Evolutionary conservation across 2,888 invertebrate genomes (phyloP), one percentile per base, ranked within the genome.

Genomic region (Protodeltote pygarga): DNA sequence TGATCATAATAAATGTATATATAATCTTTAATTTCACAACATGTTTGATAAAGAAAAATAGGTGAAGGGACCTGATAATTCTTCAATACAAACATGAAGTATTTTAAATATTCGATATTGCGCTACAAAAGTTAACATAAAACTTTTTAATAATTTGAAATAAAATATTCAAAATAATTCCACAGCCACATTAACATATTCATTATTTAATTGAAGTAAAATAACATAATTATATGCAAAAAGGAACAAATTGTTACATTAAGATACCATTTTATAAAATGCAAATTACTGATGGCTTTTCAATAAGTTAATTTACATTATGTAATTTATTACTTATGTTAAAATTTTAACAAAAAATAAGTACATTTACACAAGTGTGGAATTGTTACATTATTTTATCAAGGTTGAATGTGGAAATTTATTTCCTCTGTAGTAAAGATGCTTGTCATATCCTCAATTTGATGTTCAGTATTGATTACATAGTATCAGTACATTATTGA

Each of bases 321-420:
- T 14, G 6, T 2, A 19, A 2, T 23, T 10, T 5, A 17, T 16
- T 8, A 17, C 10, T 24, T 39, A 31, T 5, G 24, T 9, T n/a
- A 5, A 13, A 14, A 19, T n/a, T 52, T 40, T 20, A 19, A 10
- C 23, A 13, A 28, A 19, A n/a, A 21, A 9, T 29, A 13, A 8
- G 16, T 14, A 51, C 20, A 44, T 19, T 58, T 47, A 25, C 13
- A 25, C 44, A 61, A 46, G 46, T 57, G 64, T 31, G n/a, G 3
- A 4, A 21, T 6, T 37, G n/a, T n/a, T n/a, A n/a, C 10, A 31
- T 55, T 38, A 54, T 35, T 17, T 11, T 33, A 31, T 50, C 55
- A 65, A 68, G 69, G 71, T 37, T 52, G 45, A 32, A 20, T 35
- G 37, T 46, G 52, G 70, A 59, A 65, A 63, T 35, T 9, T 28